phyloP scores from a whole-genome alignment of 2,888 invertebrate species.

The Nymphalis polychloros region DNA sequence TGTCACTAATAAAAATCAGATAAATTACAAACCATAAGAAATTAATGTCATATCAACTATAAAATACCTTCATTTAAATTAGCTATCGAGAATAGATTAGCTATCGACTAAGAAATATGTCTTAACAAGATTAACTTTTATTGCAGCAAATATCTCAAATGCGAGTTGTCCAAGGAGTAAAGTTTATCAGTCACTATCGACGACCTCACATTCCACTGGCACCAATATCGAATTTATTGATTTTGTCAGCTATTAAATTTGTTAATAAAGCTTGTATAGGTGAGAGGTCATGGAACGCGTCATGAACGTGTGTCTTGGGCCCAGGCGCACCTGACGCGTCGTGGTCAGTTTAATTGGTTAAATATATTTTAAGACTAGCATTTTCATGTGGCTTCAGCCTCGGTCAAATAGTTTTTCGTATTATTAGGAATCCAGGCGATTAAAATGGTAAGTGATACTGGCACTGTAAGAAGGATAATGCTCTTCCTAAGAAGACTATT shows the following conservation, averaged over 20 bases:
- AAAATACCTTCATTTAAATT: no score
- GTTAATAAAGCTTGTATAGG: constrained; percentile 1
- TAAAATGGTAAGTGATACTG: no score
- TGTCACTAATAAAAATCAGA: no score
- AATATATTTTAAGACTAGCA: neutral
- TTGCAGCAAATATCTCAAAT: neutral
- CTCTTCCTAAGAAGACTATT: no score
- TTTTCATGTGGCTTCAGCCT: neutral
- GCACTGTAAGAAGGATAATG: no score
- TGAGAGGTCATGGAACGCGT: constrained; percentile 4
- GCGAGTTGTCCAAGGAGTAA: neutral
- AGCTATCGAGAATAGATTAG: neutral
- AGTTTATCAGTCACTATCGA: constrained; percentile 10
- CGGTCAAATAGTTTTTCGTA: neutral
- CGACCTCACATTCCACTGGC: constrained; percentile 21
- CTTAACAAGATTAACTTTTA: constrained; percentile 2
- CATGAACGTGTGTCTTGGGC: neutral
- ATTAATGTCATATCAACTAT: no score
- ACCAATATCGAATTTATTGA: constrained; percentile 23
- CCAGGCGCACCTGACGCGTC: neutral
- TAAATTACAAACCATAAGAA: no score
- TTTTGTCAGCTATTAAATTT: constrained; percentile 15
- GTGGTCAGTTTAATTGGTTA: neutral
- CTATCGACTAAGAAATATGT: constrained; percentile 1
- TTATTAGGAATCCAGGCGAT: neutral